Evolutionary conservation across 1,140 invertebrate genomes (phyloP), one percentile per base, ranked within the genome.

Genomic region (Papilio glaucus): DNA sequence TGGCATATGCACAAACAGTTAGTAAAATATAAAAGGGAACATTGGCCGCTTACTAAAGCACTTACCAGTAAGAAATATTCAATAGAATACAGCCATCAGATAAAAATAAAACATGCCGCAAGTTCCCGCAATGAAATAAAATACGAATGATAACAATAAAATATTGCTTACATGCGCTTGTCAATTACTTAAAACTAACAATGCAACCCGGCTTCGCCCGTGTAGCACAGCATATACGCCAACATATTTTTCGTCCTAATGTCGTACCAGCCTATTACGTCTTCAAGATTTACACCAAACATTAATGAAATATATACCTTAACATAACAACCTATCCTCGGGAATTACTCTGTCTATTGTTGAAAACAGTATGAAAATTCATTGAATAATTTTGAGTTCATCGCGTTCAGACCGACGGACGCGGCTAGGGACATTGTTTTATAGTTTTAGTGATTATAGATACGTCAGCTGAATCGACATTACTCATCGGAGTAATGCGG

Each of bases 401-500:
- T 18, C 15, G 18, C 45, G 0, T 18, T 7, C 45, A 49, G 12
- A 41, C 39, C 12, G 10, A 26, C 49, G 24, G 18, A 57, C 49
- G 9, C 10, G 49, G 18, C 21, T 1, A 57, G 4, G 10, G 21
- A 5, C 18, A 15, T 21, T 57, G 18, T 57, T 24, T 53, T 57
- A 26, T 13, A 57, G 24, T 57, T 57, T 57, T 15, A 57, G 1
- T 26, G 49, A 57, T 53, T 79, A 75, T 65, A 69, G 77, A 80
- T 79, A 71, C 73, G 76, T 78, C 73, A 73, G 77, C 53, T 62
- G 62, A 15, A 45, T 72, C 61, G 70, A 76, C 75, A 81, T 85
- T 81, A 86, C 74, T 84, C 82, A 84, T 82, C 67, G 53, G 8
- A 65, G 72, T 80, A 78, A 81, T 77, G 73, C 62, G 65, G 29